Base-by-base conservation (phyloP, 2,888 invertebrate genomes). In the Encarsia formosa region DNA sequence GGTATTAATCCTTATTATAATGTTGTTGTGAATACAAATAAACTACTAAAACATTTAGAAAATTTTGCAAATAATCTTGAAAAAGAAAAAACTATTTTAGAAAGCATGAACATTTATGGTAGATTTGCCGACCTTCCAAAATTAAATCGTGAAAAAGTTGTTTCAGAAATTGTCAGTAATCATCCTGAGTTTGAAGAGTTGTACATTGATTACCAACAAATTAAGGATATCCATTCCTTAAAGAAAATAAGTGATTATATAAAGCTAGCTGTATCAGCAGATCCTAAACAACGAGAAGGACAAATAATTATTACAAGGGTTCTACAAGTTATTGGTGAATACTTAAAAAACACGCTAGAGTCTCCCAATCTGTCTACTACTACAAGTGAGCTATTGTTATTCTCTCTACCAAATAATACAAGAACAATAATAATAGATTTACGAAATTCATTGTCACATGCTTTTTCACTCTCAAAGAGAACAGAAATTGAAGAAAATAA, bases 271-370 rank as follows among this genome's bases (percentile, higher is more conserved):
- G 35, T 49, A 23, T 38, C 44, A 34, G 55, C 43, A 16, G 32
- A 55, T 55, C 44, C 44, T 35, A 51, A 47, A 11, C 15, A 49
- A 43, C 53, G 43, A 45, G 50, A 57, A 35, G 62, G 58, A 11
- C 56, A 57, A 20, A 37, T 65, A 49, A 40, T 60, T 40, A 56
- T 64, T 18, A 43, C 40, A 43, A 53, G 63, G 35, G 40, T 34
- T 19, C 52, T 65, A 32, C 63, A 61, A 54, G 42, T 62, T 37
- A 57, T 60, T 45, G 63, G 63, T 4, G 63, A 64, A 52, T 50
- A 60, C 54, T 50, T 65, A 20, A 63, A 62, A 59, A 58, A 61
- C 24, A 62, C 61, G 22, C 18, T 61, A 35, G 60, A 63, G 41
- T 60, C 63, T n/a, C 64, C 64, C 0, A 61, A 61, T 11, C 38